Evolutionary conservation across 2,113 vertebrate genomes (phyloP), one percentile per base, ranked within the genome.

Genomic region (Mesoclemmys tuberculata): DNA sequence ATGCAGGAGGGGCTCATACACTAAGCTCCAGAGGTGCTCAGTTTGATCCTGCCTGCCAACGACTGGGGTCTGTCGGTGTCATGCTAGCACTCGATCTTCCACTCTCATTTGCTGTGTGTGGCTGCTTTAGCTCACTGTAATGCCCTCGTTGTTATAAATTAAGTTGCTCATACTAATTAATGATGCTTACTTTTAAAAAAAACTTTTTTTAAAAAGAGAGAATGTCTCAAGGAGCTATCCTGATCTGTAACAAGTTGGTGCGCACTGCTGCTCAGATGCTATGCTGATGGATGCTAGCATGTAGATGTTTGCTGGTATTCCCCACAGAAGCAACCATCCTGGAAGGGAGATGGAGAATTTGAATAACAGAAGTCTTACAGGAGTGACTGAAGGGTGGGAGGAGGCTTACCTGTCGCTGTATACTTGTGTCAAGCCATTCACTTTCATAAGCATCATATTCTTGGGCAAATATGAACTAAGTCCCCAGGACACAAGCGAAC

Each of bases 291-390:
- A 48, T 86, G 83, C 48, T 74, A 78, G 52, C 74, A 88, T 84
- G 85, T 80, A 74, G 52, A 56, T 84, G 68, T 64, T 75, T 95
- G 85, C 55, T 87, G 80, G 71, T 54, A 82, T 79, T 2, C 3
- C 80, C 9, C 2, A 94, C 93, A 48, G 75, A 61, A 95, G 89
- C 82, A 88, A 35, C 74, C 79, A 55, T 92, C 82, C 90, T 85
- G 82, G 71, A 87, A 83, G 46, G 68, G 82, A 92, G 85, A 84
- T 10, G 19, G 68, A 41, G n/a, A 71, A 71, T 21, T 89, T 71
- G 84, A 95, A 95, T 80, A 95, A 85, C 85, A 94, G 87, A 90
- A 96, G 71, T 2, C 35, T 89, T 82, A 95, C 82, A 46, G 46
- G 35, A 92, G 83, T 52, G 94, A 89, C 61, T 94, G 95, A 89